These are phyloP conservation scores for Cardinalis cardinalis DNA, from an alignment of 2,113 vertebrate genomes.

Conservation along the genomic window DNA sequence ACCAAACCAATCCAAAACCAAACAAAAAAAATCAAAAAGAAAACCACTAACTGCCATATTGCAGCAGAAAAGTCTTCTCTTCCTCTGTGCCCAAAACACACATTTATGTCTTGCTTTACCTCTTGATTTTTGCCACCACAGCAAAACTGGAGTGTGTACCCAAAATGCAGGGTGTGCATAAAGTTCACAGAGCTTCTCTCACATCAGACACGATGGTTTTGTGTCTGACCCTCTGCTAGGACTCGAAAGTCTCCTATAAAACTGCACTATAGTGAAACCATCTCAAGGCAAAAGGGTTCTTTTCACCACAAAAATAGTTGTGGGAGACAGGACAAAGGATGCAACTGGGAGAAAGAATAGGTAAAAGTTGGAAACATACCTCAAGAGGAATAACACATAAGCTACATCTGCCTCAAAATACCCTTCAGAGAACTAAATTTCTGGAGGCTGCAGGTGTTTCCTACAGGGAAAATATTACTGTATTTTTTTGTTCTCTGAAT, in stretches of 20 bases:
- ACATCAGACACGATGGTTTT: accelerated
- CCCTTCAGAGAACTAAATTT: background rate
- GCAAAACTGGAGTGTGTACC: accelerated
- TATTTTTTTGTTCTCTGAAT: background rate
- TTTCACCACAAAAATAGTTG: background rate
- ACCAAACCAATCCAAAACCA: background rate
- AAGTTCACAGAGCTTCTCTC: accelerated
- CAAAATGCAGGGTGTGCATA: accelerated
- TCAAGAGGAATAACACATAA: background rate
- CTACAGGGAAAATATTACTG: background rate
- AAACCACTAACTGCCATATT: too few species aligned
- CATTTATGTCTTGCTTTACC: background rate
- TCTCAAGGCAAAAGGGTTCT: background rate
- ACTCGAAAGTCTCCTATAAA: background rate
- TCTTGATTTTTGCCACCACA: background rate
- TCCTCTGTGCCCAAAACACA: background rate
- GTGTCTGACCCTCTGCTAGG: background rate
- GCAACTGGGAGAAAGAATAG: accelerated
- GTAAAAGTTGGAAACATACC: background rate
- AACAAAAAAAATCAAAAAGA: background rate
- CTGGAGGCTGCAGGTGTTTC: background rate
- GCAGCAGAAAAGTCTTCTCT: background rate
- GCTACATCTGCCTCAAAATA: background rate
- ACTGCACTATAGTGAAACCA: background rate
- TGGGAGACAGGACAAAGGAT: background rate